These are phyloP conservation scores for Apeira syringaria DNA, from an alignment of 2,888 invertebrate genomes.

Conservation along the genomic window DNA sequence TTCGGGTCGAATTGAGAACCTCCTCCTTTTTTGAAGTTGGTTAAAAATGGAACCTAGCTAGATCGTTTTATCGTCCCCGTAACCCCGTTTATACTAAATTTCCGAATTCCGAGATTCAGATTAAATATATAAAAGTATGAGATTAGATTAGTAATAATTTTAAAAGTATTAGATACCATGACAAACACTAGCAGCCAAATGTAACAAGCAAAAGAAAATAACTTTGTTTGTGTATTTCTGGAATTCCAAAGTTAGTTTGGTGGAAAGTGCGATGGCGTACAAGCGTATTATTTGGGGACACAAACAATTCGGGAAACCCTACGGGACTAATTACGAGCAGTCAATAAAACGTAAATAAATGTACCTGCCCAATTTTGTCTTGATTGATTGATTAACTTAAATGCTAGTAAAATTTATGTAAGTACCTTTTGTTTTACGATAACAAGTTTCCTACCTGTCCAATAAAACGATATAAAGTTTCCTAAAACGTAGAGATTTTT, in stretches of 20 bases:
- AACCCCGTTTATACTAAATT: too few relatives aligned
- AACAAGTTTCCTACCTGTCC: not conserved
- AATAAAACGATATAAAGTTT: too few relatives aligned
- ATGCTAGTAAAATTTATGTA: not conserved
- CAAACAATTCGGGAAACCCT: constrained; percentile 13
- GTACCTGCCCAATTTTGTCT: constrained; percentile 9
- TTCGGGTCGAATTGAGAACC: too few relatives aligned
- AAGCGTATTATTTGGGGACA: constrained; percentile 6
- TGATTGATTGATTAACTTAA: constrained; percentile 10
- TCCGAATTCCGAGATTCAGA: too few relatives aligned
- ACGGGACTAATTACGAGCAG: constrained; percentile 17
- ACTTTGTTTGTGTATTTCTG: constrained; percentile 9
- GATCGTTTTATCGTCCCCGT: too few relatives aligned
- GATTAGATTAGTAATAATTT: too few relatives aligned
- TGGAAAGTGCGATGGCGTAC: constrained; percentile 14
- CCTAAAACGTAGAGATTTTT: too few relatives aligned
- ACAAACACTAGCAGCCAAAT: not conserved
- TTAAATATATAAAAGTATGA: too few relatives aligned
- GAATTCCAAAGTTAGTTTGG: constrained; percentile 14
- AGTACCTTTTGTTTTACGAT: not conserved
- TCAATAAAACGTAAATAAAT: constrained; percentile 19
- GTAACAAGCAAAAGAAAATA: constrained; percentile 8
- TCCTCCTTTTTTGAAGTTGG: too few relatives aligned
- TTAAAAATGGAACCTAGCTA: too few relatives aligned
- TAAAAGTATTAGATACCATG: constrained; percentile 39